Evolutionary conservation across 1,140 invertebrate genomes (phyloP), one percentile per base, ranked within the genome.

Genomic region (Thaumatotibia leucotreta): DNA sequence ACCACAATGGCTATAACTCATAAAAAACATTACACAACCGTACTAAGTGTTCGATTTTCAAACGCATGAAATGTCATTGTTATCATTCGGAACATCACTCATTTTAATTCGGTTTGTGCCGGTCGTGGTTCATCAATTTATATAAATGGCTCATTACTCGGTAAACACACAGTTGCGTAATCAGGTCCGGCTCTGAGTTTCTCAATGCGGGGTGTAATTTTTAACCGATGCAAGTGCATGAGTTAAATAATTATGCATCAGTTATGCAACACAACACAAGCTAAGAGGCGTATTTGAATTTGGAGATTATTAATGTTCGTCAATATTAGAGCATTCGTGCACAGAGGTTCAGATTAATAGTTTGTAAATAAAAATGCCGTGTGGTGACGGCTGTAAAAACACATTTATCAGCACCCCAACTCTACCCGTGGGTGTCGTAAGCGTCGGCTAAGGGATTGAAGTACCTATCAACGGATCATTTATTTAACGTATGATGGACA

Each of bases 71-170:
- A 76, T 76, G 75, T 79, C 72, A 79, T 75, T 75, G 68, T 76
- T 77, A 71, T 65, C 66, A 63, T 71, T 77, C 33, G 22, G 65
- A 74, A 71, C 74, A 83, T 81, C 79, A 74, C 67, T 81, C 74
- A 78, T 79, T 76, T 76, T 76, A 75, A 74, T 76, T 77, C 70
- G 74, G 68, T 63, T 66, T 45, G 39, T 14, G 11, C 63, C 49
- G 65, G 27, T 65, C 52, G 32, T 61, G 65, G 64, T 68, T 76
- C 77, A 77, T 82, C 76, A 76, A 78, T 75, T 76, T 72, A 72
- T 76, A 79, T 83, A 81, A 83, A 83, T 72, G 67, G 69, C 71
- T 79, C 77, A 81, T 83, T 81, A 81, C 70, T 68, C 63, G 33
- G 68, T 73, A 74, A 75, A 77, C 74, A 79, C 65, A 76, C 58